These are phyloP conservation scores for Galerucella nymphaeae DNA, from an alignment of 2,888 invertebrate species.

Conservation along the genomic window DNA sequence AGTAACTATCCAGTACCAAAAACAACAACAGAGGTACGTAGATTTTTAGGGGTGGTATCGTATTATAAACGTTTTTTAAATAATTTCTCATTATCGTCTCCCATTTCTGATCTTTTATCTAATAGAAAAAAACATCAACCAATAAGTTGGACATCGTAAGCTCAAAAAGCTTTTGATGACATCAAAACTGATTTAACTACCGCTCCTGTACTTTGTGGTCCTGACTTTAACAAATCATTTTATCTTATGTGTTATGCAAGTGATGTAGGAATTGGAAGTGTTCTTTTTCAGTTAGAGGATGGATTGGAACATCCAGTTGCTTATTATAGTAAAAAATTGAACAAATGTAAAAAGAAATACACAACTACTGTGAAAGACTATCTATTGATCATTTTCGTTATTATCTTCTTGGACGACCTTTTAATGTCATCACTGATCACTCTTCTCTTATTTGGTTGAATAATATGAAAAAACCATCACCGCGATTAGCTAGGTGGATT, in stretches of 20 bases:
- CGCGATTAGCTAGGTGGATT: too few species aligned
- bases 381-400: too few species aligned
- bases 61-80: conserved; percentile 37
- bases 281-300: too few species aligned
- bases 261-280: conserved; percentile 44
- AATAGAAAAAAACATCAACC: conserved; percentile 40
- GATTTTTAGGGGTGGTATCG: conserved; percentile 36
- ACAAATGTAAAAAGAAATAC: too few species aligned
- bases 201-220: conserved; percentile 44
- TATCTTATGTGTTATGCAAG: conserved; percentile 35
- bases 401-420: too few species aligned
- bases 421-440: too few species aligned
- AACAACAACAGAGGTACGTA: conserved; percentile 35
- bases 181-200: conserved; percentile 14
- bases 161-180: conserved; percentile 31
- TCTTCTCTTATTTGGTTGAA: too few species aligned
- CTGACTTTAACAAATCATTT: conserved; percentile 42
- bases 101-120: conserved; percentile 37
- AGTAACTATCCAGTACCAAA: conserved; percentile 21
- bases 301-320: too few species aligned
- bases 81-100: conserved; percentile 34
- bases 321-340: too few species aligned
- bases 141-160: conserved; percentile 36
- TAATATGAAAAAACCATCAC: too few species aligned
- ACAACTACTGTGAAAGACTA: too few species aligned